Base-by-base conservation (phyloP, 1,140 invertebrate genomes). In the Lethrus apterus region DNA sequence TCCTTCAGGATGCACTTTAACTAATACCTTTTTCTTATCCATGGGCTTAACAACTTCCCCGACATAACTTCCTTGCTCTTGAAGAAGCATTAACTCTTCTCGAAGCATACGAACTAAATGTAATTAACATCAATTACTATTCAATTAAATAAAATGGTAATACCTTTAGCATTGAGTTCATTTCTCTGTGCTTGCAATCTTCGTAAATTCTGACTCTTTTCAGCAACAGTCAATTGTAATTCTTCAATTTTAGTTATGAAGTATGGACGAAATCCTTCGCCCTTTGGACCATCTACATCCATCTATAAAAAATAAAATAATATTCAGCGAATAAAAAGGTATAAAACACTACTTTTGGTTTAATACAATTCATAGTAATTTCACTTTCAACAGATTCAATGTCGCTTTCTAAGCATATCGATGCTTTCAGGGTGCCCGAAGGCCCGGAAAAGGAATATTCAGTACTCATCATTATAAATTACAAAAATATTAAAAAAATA, bases 1-100 rank as follows among this genome's bases (percentile, higher is more conserved):
- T 42, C 97, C 97, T 74, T 99, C 97, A 2, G 97, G 97, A 72
- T 99, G 97, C 8, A 99, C 94, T 75, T 99, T 99, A 0, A 99
- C 97, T 0, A 99, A 71, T 2, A 99, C 96, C 71, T 99, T 99
- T 70, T 99, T 99, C 67, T 99, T 99, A 65, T 99, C 96, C 95
- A 99, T 99, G 0, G 93, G 93, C 67, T 99, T 99, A 0, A 98
- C 93, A 19, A 99, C 96, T 75, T 99, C 97, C 8, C 97, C 97
- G 3, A 99, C 97, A 72, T 99, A 99, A 8, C 93, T 98, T 7
- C 97, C 97, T 72, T 99, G 97, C 64, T 99, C 97, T 72, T 99
- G 97, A 8, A 99, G 73, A 8, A 98, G 75, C 69, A 98, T 95
- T 0, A 99, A 71, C 65, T 99, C 97, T 69, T 99, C 97, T 10